A percentile compares a stretch with the other conserved stretches of the same genome.
Evolutionary conservation across 2,797 vertebrate genomes (phyloP).

Genomic region (Poeciliopsis turneri): DNA sequence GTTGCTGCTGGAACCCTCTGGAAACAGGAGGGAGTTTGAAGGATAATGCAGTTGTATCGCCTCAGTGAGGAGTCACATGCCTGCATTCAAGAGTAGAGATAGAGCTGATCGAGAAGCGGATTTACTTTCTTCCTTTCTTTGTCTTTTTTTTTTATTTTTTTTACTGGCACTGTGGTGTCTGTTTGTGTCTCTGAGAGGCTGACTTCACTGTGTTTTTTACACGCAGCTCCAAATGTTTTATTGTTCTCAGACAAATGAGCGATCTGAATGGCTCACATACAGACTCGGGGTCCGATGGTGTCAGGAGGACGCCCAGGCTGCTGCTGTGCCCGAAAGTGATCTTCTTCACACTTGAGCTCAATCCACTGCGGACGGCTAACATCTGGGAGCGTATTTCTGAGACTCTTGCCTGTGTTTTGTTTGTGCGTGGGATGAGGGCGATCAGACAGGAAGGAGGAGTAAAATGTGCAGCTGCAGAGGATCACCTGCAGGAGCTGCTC

Average conservation of each 20-base stretch:
- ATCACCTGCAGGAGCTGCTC: conserved; percentile 17
- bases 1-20: conserved; percentile 38
- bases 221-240: conserved; percentile 60
- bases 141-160: conserved; percentile 11
- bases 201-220: conserved; percentile 61
- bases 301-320: conserved; percentile 54
- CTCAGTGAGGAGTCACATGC: conserved; percentile 36
- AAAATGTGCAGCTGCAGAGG: conserved; percentile 38
- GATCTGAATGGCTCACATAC: conserved; percentile 45
- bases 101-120: conserved; percentile 17
- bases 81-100: conserved; percentile 27
- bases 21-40: conserved; percentile 48
- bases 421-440: conserved; percentile 39
- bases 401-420: conserved; percentile 4
- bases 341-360: conserved; percentile 49
- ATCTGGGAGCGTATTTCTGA: conserved; percentile 38
- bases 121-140: conserved; percentile 25
- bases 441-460: conserved; percentile 34
- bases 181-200: conserved; percentile 55
- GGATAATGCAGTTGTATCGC: conserved; percentile 22
- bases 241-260: conserved; percentile 71
- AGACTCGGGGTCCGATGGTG: conserved; percentile 42
- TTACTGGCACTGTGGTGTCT: conserved; percentile 30
- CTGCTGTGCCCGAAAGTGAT: conserved; percentile 52
- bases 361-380: conserved; percentile 42